Percentiles rank a stretch among this genome's conserved stretches.
Evolutionary conservation across 2,113 vertebrate species (phyloP).

Genomic region (Nycticryphes semicollaris): DNA sequence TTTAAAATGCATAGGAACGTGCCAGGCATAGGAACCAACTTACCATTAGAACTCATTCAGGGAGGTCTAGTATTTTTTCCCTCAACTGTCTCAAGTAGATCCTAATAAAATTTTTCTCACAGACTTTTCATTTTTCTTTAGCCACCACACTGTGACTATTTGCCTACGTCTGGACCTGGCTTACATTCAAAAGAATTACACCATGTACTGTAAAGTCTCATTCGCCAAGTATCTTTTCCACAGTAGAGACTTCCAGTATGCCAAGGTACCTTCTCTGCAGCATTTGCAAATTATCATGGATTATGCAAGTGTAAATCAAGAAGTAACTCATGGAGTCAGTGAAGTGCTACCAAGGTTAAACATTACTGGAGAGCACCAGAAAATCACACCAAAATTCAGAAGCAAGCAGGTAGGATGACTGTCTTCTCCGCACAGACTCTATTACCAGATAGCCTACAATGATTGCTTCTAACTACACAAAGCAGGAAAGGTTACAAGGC

Average conservation of each 20-base stretch:
- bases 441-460: background rate
- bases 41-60: background rate
- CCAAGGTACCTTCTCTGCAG: background rate
- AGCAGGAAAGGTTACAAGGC: background rate
- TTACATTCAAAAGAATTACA: background rate
- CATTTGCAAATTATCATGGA: background rate
- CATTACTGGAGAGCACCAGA: background rate
- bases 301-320: background rate
- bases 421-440: rapidly evolving
- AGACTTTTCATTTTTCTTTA: background rate
- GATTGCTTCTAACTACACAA: background rate
- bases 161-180: background rate
- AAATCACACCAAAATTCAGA: background rate
- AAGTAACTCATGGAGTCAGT: background rate
- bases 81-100: background rate
- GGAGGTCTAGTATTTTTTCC: background rate
- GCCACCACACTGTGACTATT: background rate
- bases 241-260: background rate
- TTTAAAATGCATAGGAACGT: background rate
- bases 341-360: background rate
- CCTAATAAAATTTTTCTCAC: background rate
- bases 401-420: background rate
- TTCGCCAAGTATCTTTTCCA: background rate
- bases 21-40: background rate
- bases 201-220: background rate